These are phyloP conservation scores for Drosophila paranaensis DNA, from an alignment of 2,888 invertebrate species.

Conservation along the genomic window DNA sequence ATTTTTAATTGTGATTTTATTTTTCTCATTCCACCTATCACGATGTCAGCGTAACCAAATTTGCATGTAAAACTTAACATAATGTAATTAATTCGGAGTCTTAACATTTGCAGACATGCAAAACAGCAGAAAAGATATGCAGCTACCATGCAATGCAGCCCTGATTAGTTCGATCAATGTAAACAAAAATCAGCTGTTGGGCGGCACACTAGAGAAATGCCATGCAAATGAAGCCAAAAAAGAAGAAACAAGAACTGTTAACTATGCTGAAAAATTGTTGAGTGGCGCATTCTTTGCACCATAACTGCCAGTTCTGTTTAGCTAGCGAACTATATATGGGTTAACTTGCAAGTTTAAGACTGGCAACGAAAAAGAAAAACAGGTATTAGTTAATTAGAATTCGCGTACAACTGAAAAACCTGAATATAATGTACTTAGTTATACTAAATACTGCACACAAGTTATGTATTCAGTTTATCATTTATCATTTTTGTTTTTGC, in stretches of 20 bases:
- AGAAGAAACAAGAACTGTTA: background rate
- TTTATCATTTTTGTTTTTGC: constrained; percentile 5
- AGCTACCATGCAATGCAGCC: constrained; percentile 26
- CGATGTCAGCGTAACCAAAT: no score
- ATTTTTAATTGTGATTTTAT: background rate
- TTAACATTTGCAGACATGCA: background rate
- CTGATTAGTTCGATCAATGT: constrained; percentile 23
- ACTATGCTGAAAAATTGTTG: constrained; percentile 8
- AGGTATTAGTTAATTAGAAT: constrained; percentile 18
- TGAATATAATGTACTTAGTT: constrained; percentile 10
- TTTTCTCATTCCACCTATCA: background rate
- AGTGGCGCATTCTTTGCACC: constrained; percentile 9
- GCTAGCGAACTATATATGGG: constrained; percentile 2
- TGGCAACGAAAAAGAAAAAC: background rate
- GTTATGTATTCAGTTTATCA: constrained; percentile 12
- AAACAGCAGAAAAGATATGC: background rate
- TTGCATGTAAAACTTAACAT: background rate
- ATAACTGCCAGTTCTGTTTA: constrained; percentile 1
- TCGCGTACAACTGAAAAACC: constrained; percentile 3
- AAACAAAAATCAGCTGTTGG: constrained; percentile 50
- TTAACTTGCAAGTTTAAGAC: background rate
- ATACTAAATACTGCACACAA: constrained; percentile 20
- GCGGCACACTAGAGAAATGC: background rate
- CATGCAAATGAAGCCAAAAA: constrained; percentile 1
- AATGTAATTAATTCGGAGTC: background rate